Percentiles rank a stretch among this genome's conserved stretches.
These are phyloP conservation scores for Bolborhynchus lineola DNA, from an alignment of 2,113 vertebrate genomes.

Conservation along the genomic window DNA sequence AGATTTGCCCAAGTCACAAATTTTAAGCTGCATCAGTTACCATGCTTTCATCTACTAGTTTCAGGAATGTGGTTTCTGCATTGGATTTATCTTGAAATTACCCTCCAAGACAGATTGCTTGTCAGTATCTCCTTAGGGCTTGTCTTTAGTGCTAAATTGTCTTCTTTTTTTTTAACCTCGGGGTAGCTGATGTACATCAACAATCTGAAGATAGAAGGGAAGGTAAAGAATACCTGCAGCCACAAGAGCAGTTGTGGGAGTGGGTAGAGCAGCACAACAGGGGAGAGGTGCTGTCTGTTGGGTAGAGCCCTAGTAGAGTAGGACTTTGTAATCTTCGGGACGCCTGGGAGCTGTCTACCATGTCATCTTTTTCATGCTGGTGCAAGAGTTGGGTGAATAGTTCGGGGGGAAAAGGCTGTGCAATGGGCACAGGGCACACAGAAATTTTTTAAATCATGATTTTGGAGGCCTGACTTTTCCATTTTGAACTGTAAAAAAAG, in stretches of 20 bases:
- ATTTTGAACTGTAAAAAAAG: background rate
- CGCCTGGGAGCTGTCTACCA: background rate
- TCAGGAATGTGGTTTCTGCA: conserved; percentile 53
- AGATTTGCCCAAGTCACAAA: conserved; percentile 7
- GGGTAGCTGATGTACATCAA: background rate
- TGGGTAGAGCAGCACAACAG: background rate
- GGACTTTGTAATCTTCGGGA: background rate
- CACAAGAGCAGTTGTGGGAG: background rate
- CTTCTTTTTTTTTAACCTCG: background rate
- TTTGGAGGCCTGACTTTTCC: background rate
- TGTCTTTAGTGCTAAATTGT: background rate
- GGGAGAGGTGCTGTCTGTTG: background rate
- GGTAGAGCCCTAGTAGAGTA: background rate
- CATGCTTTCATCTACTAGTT: conserved; percentile 34
- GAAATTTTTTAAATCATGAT: background rate
- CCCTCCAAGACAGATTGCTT: background rate
- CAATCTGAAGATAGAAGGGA: background rate
- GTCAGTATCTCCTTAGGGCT: background rate
- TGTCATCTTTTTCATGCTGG: background rate
- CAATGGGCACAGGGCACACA: background rate
- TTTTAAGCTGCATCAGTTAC: conserved; percentile 3
- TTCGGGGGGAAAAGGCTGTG: background rate
- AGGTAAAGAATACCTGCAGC: background rate
- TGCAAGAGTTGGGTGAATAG: background rate
- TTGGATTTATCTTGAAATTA: conserved; percentile 30